Conservation (phyloP, 1,140 invertebrate species). For the Formica exsecta region DNA sequence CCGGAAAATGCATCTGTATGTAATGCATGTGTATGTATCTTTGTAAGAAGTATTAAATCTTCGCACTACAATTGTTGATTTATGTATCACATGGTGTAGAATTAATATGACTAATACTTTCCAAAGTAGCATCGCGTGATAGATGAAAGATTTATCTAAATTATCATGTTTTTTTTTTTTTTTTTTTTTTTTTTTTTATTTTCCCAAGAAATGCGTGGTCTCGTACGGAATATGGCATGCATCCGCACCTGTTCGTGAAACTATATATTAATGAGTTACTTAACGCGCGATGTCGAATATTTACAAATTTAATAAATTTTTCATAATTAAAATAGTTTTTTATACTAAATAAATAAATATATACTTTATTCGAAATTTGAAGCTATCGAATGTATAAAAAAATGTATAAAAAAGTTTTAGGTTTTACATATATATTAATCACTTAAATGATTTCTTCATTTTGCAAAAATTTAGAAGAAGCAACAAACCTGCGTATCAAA, state of each 20-base stretch:
- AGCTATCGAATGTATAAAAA: neutral
- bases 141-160: neutral
- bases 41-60: neutral
- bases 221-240: too few relatives aligned
- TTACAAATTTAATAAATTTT: neutral
- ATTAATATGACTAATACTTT: neutral
- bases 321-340: neutral
- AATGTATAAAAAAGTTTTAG: neutral
- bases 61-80: neutral
- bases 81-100: neutral
- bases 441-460: neutral
- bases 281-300: neutral
- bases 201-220: too few relatives aligned
- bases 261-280: too few relatives aligned
- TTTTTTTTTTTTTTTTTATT: too few relatives aligned
- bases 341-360: neutral
- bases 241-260: neutral
- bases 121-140: neutral
- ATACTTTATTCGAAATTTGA: neutral
- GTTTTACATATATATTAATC: neutral
- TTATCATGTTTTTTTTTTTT: neutral
- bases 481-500: neutral
- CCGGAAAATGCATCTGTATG: constrained; percentile 18
- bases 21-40: neutral
- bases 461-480: neutral